phyloP scores from a whole-genome alignment of 2,888 invertebrate genomes.

The Pyrocoelia pectoralis region DNA sequence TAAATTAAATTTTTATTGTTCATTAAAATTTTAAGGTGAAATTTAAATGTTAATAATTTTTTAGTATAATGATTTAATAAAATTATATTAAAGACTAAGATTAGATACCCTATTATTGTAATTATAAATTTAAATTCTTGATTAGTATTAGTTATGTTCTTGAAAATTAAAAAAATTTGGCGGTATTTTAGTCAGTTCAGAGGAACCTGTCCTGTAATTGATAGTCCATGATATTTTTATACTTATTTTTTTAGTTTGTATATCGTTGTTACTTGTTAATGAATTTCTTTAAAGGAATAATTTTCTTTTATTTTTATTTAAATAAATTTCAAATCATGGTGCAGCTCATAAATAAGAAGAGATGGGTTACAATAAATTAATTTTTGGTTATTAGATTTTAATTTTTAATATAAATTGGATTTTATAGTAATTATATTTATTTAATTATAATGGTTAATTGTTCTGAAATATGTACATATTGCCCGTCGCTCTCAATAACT shows the following conservation, averaged over 20 bases:
- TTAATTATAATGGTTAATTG: too few species aligned
- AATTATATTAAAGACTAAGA: constrained; percentile 66
- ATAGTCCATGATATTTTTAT: constrained; percentile 69
- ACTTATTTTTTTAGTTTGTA: constrained; percentile 60
- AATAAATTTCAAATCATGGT: constrained; percentile 75
- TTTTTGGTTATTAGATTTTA: constrained; percentile 62
- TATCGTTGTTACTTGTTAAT: constrained; percentile 56
- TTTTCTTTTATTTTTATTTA: constrained; percentile 60
- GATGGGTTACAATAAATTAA: constrained; percentile 73
- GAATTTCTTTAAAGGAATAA: constrained; percentile 61
- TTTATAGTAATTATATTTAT: constrained; percentile 77
- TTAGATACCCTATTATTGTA: constrained; percentile 75
- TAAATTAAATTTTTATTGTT: constrained; percentile 54
- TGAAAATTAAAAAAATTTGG: constrained; percentile 74
- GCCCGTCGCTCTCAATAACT: too few species aligned
- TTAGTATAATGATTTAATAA: constrained; percentile 60
- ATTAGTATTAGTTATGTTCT: constrained; percentile 68
- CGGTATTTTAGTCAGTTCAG: constrained; percentile 75
- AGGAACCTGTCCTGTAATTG: constrained; percentile 75
- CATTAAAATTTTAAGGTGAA: constrained; percentile 65
- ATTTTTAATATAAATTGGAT: constrained; percentile 67
- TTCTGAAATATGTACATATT: too few species aligned
- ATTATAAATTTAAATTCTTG: constrained; percentile 59
- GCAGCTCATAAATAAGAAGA: constrained; percentile 71
- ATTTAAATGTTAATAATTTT: constrained; percentile 60